Conservation (phyloP, 2,113 vertebrate species). For the Hypanus sabinus region DNA sequence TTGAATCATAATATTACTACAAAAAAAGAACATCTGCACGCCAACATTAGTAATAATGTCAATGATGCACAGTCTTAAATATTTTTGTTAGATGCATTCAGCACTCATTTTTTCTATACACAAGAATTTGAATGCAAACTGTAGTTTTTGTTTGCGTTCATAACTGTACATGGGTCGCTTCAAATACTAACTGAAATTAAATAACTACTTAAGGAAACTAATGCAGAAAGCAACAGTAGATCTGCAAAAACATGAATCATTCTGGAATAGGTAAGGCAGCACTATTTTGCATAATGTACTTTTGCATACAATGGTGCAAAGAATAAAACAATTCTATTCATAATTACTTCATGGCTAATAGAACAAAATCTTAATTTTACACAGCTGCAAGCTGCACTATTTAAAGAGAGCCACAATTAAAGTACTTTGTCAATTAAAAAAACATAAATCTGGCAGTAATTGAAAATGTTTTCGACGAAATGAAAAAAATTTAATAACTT, state of each 20-base stretch:
- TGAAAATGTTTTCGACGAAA: neutral
- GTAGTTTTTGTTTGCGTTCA: neutral
- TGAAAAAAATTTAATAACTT: neutral
- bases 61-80: neutral
- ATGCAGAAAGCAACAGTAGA: neutral
- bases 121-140: neutral
- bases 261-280: neutral
- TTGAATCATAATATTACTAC: neutral
- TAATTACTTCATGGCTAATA: neutral
- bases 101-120: neutral
- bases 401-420: neutral
- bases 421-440: neutral
- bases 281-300: neutral
- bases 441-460: neutral
- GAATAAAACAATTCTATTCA: neutral
- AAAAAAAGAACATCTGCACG: neutral
- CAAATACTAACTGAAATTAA: neutral
- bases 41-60: neutral
- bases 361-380: neutral
- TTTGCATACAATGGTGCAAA: neutral
- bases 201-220: neutral
- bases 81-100: neutral
- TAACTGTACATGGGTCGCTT: neutral
- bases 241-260: neutral
- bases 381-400: neutral